These are phyloP conservation scores for Acinonyx jubatus DNA, from an alignment of 2,113 vertebrate species.

Conservation along the genomic window DNA sequence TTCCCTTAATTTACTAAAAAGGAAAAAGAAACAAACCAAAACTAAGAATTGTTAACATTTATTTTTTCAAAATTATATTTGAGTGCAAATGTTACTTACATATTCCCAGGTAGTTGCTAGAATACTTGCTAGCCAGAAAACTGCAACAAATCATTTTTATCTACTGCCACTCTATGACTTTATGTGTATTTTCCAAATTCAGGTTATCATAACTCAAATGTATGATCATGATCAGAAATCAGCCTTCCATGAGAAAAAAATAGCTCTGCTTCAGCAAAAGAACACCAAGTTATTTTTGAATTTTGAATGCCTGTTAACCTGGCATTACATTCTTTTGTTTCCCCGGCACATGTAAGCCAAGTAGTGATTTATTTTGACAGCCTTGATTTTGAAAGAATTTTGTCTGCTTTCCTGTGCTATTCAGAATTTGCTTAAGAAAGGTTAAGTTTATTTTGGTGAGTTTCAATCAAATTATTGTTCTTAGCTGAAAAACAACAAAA, in stretches of 20 bases:
- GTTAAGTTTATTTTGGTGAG: not conserved
- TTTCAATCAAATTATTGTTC: constrained; percentile 31
- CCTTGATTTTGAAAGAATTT: constrained; percentile 5
- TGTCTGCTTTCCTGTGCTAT: not conserved
- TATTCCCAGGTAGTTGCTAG: not conserved
- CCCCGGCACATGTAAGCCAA: not conserved
- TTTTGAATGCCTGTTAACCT: not conserved
- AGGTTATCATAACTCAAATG: constrained; percentile 21
- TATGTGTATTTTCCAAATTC: constrained; percentile 21
- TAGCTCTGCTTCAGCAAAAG: not conserved
- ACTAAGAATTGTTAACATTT: constrained; percentile 21
- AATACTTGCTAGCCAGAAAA: not conserved
- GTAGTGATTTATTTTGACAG: not conserved
- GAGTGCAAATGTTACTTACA: not conserved
- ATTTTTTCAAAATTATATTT: constrained; percentile 41
- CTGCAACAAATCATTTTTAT: not conserved
- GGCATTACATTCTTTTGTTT: not conserved
- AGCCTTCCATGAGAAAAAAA: constrained; percentile 1
- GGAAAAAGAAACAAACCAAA: constrained; percentile 48
- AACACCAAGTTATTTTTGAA: constrained; percentile 18
- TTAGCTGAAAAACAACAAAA: constrained; percentile 14
- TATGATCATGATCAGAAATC: constrained; percentile 37
- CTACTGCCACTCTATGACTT: not conserved
- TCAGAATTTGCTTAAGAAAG: constrained; percentile 51
- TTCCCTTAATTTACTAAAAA: constrained; percentile 94